Percentiles rank a stretch among this genome's conserved stretches.
These are phyloP conservation scores for Albula glossodonta DNA, from an alignment of 2,113 vertebrate species.

Conservation along the genomic window DNA sequence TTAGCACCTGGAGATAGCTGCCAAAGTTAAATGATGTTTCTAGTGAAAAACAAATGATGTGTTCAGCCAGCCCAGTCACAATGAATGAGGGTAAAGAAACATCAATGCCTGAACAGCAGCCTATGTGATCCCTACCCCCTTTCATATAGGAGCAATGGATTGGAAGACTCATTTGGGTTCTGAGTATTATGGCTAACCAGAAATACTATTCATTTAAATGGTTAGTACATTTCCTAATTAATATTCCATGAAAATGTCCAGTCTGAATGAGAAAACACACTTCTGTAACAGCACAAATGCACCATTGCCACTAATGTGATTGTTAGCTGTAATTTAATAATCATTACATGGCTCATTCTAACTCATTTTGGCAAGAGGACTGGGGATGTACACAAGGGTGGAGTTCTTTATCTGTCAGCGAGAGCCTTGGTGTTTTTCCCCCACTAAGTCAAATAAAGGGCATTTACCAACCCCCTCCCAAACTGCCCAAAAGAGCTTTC, in stretches of 20 bases:
- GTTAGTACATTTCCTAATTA: slow-evolving; percentile 16
- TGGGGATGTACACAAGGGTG: background rate
- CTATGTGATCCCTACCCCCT: too few species aligned
- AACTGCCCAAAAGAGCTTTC: background rate
- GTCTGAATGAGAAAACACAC: slow-evolving; percentile 6
- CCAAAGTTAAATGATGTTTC: background rate
- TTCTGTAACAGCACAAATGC: slow-evolving; percentile 20
- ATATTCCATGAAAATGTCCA: slow-evolving; percentile 10
- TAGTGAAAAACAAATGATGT: too few species aligned
- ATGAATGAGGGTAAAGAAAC: too few species aligned
- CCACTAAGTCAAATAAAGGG: background rate
- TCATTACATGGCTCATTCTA: slow-evolving; percentile 12
- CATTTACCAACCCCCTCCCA: background rate
- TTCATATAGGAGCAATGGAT: background rate
- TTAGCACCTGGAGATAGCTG: background rate
- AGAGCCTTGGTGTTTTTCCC: background rate
- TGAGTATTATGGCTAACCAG: background rate
- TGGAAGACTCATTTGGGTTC: background rate
- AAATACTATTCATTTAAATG: background rate
- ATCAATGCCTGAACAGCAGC: too few species aligned
- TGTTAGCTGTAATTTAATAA: slow-evolving; percentile 17
- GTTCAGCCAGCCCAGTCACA: too few species aligned
- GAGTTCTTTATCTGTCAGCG: background rate
- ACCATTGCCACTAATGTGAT: slow-evolving; percentile 17
- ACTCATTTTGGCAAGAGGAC: background rate